Base-by-base conservation (phyloP, 2,888 invertebrate genomes). In the Oxycera nigricornis region DNA sequence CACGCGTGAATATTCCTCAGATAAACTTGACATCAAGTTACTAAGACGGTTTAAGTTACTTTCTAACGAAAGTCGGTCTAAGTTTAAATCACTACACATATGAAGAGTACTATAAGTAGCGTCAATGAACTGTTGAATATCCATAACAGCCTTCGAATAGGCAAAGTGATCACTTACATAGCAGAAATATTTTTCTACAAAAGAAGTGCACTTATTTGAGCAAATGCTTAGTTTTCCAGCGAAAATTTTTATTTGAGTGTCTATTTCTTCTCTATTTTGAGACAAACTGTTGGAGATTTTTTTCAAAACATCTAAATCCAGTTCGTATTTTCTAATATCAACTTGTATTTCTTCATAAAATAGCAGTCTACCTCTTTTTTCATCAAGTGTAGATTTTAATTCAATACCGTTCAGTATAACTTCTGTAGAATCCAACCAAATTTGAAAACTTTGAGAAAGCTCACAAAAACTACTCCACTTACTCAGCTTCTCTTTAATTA, bases 391-490 rank as follows among this genome's bases (percentile, higher is more conserved):
- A 0, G 94, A 91, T 81, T 92, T 94, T 2, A 95, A 83, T 81
- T 94, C 92, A 50, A 96, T 90, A 78, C 95, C 93, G 72, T 89
- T 88, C 0, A 93, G 92, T 26, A 97, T 85, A 76, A 89, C 88
- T 81, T 95, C 94, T 6, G 92, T 90, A 72, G 89, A 88, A 52
- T 89, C 88, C 73, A 97, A 83, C 97, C 97, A 97, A 72, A 88
- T 88, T 79, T 92, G 89, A 28, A 97, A 90, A 55, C 88, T 89
- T 73, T 93, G 92, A 14, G 93, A 89, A 78, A 92, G 91, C 80
- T 96, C 95, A 83, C 96, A 95, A 82, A 96, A 96, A 2, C 94
- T 94, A 20, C 92, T 92, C 96, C 96, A 97, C 79, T 93, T 91
- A 62, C 91, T 91, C 73, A 96, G 88, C 85, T 94, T 94, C 0